Base-by-base conservation (phyloP, 2,797 vertebrate species). In the Meriones psammophilus region DNA sequence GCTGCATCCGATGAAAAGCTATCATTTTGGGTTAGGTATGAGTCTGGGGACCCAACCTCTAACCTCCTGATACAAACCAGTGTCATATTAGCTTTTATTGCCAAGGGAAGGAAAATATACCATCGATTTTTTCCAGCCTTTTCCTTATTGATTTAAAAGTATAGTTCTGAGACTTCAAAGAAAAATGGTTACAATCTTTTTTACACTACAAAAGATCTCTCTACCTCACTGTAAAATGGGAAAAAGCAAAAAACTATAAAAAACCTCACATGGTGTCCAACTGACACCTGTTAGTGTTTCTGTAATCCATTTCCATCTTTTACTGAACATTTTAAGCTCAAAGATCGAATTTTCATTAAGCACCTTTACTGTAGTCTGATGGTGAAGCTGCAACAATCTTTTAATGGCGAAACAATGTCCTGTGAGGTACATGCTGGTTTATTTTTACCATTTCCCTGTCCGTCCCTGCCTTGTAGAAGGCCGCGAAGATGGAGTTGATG, bases 51-150 rank as follows among this genome's bases (percentile, higher is more conserved):
- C 30, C n/a, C 81, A 50, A 50, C 71, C 68, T 91, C 89, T 94
- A 50, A 62, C 81, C 73, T 96, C 74, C 73, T 0, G 12, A 85
- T 71, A 71, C 84, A 92, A 94, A 94, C 96, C 92, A 95, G 91
- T 95, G 89, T 95, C 95, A 91, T 96, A 79, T 62, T 98, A 97
- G 50, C 28, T 92, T 13, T 97, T 96, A 86, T 87, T 95, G 64
- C 42, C 80, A 46, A 96, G 78, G 64, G 95, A 89, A 88, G 71
- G 36, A 96, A 95, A 96, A 36, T 56, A 30, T 20, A 78, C 93
- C 95, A 85, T 60, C 30, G 92, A 88, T 94, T 97, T 92, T 96
- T 94, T 97, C 76, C 66, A 83, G 39, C 42, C 79, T 20, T 94
- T 95, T 93, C 33, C 30, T 89, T 93, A 88, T 94, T 0, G 80